These are phyloP conservation scores for Nasonia giraulti DNA, from an alignment of 1,140 invertebrate genomes.

Conservation along the genomic window DNA sequence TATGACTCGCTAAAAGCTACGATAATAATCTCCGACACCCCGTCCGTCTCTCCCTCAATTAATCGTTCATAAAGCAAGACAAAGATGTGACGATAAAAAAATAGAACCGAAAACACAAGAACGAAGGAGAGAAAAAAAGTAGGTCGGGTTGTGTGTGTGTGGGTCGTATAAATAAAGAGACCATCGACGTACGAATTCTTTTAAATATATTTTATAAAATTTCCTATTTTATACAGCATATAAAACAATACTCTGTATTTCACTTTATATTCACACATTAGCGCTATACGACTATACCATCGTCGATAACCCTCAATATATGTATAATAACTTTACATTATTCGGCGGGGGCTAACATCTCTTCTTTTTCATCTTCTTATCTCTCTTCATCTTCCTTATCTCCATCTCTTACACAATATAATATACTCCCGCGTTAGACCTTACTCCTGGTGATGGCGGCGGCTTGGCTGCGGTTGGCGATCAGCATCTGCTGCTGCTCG, in stretches of 20 bases:
- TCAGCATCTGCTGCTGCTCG: constrained; percentile 56
- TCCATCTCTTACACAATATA: neutral
- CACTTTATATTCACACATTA: constrained; percentile 74
- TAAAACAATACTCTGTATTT: constrained; percentile 75
- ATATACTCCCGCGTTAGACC: constrained; percentile 8
- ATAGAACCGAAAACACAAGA: neutral
- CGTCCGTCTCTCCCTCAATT: neutral
- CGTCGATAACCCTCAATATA: constrained; percentile 53
- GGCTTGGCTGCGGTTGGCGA: constrained; percentile 56
- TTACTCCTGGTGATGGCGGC: constrained; percentile 24
- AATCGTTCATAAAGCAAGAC: neutral
- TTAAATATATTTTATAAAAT: constrained; percentile 76
- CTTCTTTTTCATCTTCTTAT: constrained; percentile 3
- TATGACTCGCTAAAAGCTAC: neutral
- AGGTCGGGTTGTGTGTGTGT: neutral
- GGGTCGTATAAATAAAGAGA: constrained; percentile 38
- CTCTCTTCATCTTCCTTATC: neutral
- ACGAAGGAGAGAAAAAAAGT: neutral
- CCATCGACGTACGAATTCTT: constrained; percentile 57
- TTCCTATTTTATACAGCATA: constrained; percentile 74
- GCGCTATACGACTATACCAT: constrained; percentile 69
- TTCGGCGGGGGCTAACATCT: constrained; percentile 69
- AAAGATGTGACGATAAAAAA: neutral
- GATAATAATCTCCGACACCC: neutral
- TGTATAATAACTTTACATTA: constrained; percentile 69